Percentiles rank a stretch among this genome's conserved stretches.
Evolutionary conservation across 2,797 vertebrate species (phyloP).

Genomic region (Thunnus albacares): DNA sequence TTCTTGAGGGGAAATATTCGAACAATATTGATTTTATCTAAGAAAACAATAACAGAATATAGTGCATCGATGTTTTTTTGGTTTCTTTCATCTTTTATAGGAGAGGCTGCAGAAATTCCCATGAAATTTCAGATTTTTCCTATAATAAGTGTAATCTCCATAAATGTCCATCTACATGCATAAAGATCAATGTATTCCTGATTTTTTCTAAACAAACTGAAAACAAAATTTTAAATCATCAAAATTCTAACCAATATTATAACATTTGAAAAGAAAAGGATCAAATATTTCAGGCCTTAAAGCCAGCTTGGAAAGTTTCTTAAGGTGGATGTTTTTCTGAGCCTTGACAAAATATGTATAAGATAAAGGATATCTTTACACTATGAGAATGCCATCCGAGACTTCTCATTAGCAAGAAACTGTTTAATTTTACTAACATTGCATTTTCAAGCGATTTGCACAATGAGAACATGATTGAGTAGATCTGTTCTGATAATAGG

Average conservation of each 20-base stretch:
- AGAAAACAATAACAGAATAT: neutral
- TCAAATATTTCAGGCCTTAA: neutral
- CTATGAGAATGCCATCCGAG: conserved; percentile 20
- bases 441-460: conserved; percentile 58
- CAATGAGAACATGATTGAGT: conserved; percentile 64
- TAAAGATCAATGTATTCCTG: neutral
- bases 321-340: conserved; percentile 1
- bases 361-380: conserved; percentile 22
- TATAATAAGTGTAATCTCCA: neutral
- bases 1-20: neutral
- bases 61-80: neutral
- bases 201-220: neutral
- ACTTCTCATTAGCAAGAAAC: conserved; percentile 40
- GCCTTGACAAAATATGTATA: neutral
- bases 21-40: neutral
- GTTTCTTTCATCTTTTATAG: too few relatives aligned
- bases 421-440: conserved; percentile 56
- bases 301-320: neutral
- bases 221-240: neutral
- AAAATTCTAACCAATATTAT: neutral
- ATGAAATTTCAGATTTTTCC: neutral
- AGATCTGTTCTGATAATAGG: conserved; percentile 65
- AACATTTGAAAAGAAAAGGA: neutral
- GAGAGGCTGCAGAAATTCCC: too few relatives aligned
- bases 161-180: too few relatives aligned